A percentile compares a stretch with the other conserved stretches of the same genome.
Evolutionary conservation across 2,888 invertebrate genomes (phyloP).

Genomic region (Allolobophora icterica): DNA sequence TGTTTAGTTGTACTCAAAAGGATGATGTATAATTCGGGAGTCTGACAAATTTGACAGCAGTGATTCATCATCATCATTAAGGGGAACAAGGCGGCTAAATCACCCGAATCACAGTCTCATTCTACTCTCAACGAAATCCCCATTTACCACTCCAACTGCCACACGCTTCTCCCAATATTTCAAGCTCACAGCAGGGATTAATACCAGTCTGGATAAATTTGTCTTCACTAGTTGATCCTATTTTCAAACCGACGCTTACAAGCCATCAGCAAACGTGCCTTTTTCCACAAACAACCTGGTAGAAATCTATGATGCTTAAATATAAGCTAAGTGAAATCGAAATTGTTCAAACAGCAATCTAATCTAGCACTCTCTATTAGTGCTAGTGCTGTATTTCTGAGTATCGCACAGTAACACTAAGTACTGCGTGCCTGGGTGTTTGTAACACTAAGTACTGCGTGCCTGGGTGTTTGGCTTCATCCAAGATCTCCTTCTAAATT

Average conservation of each 20-base stretch:
- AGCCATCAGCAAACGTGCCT: neutral
- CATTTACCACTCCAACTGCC: conserved; percentile 1
- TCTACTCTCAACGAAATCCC: neutral
- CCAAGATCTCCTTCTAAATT: neutral
- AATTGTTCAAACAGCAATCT: too few relatives aligned
- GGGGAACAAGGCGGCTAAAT: neutral
- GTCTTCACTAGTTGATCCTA: neutral
- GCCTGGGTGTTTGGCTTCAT: neutral
- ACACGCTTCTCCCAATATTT: neutral
- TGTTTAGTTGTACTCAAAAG: neutral
- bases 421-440: neutral
- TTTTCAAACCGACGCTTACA: neutral
- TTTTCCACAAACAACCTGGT: neutral
- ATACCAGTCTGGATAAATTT: neutral
- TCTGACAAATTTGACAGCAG: conserved; percentile 12
- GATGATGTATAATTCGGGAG: neutral
- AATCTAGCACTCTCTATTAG: neutral
- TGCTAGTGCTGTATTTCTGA: neutral
- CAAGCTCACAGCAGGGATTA: neutral
- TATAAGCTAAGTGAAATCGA: neutral
- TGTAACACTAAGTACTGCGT: too few relatives aligned
- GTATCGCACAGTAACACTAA: neutral
- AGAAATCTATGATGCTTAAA: conserved; percentile 3
- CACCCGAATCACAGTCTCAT: conserved; percentile 4
- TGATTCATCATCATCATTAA: conserved; percentile 5